Evolutionary conservation across 2,888 invertebrate species (phyloP).

Genomic region (Parochlus steinenii): DNA sequence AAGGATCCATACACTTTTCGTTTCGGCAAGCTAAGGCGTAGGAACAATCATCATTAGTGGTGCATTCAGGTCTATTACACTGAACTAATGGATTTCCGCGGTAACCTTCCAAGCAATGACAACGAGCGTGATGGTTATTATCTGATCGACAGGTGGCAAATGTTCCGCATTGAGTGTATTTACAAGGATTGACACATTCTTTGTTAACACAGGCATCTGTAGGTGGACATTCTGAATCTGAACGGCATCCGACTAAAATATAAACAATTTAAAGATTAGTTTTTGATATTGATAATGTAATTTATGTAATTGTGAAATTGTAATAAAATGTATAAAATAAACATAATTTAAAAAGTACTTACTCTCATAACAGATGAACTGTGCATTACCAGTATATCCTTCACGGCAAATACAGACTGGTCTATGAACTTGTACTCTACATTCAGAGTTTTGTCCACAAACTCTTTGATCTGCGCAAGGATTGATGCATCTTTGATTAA

Average conservation of each 20-base stretch:
- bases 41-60: slow-evolving; percentile 57
- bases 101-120: slow-evolving; percentile 58
- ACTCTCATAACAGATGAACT: slow-evolving; percentile 60
- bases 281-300: neutral
- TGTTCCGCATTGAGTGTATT: slow-evolving; percentile 59
- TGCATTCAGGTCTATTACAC: slow-evolving; percentile 65
- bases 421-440: slow-evolving; percentile 60
- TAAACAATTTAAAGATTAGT: too few relatives aligned
- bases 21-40: slow-evolving; percentile 61
- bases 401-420: slow-evolving; percentile 68
- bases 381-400: slow-evolving; percentile 70
- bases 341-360: slow-evolving; percentile 27
- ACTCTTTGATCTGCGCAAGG: slow-evolving; percentile 51
- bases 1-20: slow-evolving; percentile 67
- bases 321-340: neutral
- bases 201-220: slow-evolving; percentile 68
- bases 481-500: slow-evolving; percentile 53
- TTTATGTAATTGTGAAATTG: slow-evolving; percentile 2
- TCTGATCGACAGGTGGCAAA: slow-evolving; percentile 65
- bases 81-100: slow-evolving; percentile 63
- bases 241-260: slow-evolving; percentile 60
- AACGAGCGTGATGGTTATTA: slow-evolving; percentile 58
- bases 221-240: slow-evolving; percentile 68
- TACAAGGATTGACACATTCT: slow-evolving; percentile 64
- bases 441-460: slow-evolving; percentile 65